These are phyloP conservation scores for Cuniculus paca DNA, from an alignment of 2,797 vertebrate species.

Conservation along the genomic window DNA sequence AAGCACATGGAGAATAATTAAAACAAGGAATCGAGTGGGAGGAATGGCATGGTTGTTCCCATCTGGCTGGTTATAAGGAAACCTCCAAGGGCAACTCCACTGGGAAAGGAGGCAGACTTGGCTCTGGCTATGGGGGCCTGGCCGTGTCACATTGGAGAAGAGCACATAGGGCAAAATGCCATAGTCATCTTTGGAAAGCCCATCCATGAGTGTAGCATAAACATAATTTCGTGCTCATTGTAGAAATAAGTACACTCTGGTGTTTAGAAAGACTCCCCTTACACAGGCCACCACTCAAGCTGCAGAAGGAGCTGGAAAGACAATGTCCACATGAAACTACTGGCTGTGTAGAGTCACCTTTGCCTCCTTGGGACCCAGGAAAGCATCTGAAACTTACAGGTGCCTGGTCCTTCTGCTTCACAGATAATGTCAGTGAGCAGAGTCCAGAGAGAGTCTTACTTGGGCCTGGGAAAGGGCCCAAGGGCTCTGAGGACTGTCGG, in stretches of 20 bases:
- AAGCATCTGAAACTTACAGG: neutral
- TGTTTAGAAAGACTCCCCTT: neutral
- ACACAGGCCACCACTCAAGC: accelerated
- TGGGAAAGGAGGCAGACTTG: neutral
- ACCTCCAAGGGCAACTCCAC: neutral
- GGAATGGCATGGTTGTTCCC: neutral
- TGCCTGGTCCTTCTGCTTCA: neutral
- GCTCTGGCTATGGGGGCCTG: neutral
- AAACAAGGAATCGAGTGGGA: neutral
- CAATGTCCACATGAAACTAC: neutral
- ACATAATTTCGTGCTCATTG: neutral
- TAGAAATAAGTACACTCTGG: neutral
- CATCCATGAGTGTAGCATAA: too few species aligned
- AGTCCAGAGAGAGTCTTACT: neutral
- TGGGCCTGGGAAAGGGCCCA: neutral
- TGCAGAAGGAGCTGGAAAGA: neutral
- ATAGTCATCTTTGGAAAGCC: neutral
- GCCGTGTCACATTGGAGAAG: neutral
- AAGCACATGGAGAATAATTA: neutral
- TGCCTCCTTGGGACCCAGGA: neutral
- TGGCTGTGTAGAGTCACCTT: neutral
- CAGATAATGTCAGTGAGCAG: neutral
- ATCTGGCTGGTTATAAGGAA: neutral
- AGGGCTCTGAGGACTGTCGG: neutral
- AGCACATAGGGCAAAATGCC: accelerated